Percentiles rank a stretch among this genome's conserved stretches.
phyloP scores from a whole-genome alignment of 2,113 vertebrate species.

The Tursiops truncatus region DNA sequence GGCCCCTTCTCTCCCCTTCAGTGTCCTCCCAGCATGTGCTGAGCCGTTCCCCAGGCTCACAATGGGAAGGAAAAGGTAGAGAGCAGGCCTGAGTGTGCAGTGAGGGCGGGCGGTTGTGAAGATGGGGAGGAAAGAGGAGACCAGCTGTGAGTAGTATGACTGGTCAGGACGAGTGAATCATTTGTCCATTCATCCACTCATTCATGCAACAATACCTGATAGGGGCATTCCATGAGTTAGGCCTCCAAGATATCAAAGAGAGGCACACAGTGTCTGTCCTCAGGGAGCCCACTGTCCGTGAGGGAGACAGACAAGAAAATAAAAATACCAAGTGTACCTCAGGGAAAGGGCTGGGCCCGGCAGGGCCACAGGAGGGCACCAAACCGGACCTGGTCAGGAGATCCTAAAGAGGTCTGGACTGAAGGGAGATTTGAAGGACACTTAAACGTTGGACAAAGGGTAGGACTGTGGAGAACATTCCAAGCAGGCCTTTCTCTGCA shows the following conservation, averaged over 20 bases:
- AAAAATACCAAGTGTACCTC: too few species aligned
- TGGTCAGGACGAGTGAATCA: neutral
- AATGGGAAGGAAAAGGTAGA: neutral
- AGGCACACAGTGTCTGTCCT: neutral
- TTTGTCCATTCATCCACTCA: neutral
- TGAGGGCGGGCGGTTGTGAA: accelerated
- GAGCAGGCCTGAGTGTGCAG: neutral
- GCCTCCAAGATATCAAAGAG: neutral
- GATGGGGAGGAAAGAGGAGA: neutral
- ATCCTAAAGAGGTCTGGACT: neutral
- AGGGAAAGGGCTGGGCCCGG: neutral
- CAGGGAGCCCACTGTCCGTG: neutral
- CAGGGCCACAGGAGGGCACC: neutral
- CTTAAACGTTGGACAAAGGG: neutral
- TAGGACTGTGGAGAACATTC: neutral
- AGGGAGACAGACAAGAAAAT: neutral
- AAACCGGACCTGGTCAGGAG: neutral
- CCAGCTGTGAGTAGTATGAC: neutral
- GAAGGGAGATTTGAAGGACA: neutral
- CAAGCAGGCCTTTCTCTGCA: neutral
- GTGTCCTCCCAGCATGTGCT: neutral
- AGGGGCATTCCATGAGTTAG: neutral
- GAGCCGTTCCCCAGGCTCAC: neutral
- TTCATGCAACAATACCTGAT: neutral
- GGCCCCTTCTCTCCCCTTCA: neutral